Conservation (phyloP, 2,888 invertebrate species). For the Arrhopalites spinosus region DNA sequence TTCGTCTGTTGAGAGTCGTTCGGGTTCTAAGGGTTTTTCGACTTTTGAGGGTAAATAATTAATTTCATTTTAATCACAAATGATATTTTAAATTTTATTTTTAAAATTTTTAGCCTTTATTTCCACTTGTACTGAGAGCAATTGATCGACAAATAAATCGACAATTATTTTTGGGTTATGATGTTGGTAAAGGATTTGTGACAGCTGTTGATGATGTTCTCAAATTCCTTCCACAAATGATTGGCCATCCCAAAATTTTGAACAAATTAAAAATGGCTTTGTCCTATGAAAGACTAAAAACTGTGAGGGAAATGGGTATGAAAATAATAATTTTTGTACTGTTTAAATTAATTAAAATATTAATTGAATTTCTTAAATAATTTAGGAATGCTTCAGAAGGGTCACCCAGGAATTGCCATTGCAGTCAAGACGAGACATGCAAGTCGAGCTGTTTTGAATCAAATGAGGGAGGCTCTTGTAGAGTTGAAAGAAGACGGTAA, state of each 20-base stretch:
- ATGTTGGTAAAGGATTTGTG: slow-evolving; percentile 69
- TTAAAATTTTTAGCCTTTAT: slow-evolving; percentile 58
- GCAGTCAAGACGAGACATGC: slow-evolving; percentile 71
- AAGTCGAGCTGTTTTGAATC: slow-evolving; percentile 67
- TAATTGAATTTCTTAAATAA: not conserved
- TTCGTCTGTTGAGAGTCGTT: too few relatives aligned
- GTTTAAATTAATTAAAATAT: too few relatives aligned
- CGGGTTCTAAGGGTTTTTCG: slow-evolving; percentile 63
- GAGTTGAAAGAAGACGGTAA: slow-evolving; percentile 63
- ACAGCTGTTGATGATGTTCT: slow-evolving; percentile 68
- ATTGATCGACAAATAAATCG: slow-evolving; percentile 65
- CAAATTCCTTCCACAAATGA: slow-evolving; percentile 64
- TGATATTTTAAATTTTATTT: too few relatives aligned
- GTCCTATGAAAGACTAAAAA: slow-evolving; percentile 59
- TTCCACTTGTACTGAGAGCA: slow-evolving; percentile 64
- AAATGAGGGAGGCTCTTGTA: slow-evolving; percentile 65
- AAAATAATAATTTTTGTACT: too few relatives aligned
- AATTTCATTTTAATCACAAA: not conserved
- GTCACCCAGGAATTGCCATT: slow-evolving; percentile 68
- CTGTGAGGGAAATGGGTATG: slow-evolving; percentile 63
- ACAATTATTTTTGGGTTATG: slow-evolving; percentile 67
- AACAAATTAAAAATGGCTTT: slow-evolving; percentile 56
- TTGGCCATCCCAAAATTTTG: slow-evolving; percentile 59
- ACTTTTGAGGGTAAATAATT: slow-evolving; percentile 58
- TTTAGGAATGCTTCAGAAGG: slow-evolving; percentile 63